Evolutionary conservation across 2,797 vertebrate genomes (phyloP).

Genomic region (Smutsia temminckii): DNA sequence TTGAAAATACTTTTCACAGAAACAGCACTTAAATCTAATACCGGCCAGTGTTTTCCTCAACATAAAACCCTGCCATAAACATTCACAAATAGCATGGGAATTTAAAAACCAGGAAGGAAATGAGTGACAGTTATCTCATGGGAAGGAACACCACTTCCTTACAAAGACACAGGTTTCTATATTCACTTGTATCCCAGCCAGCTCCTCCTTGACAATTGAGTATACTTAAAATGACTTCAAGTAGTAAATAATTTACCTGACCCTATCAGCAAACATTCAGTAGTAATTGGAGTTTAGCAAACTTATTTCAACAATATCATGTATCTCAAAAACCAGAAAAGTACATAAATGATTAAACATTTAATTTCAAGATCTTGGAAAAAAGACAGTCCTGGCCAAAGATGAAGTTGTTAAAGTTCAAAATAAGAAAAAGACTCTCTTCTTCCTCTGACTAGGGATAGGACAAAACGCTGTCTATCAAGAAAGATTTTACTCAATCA

Average conservation of each 20-base stretch:
- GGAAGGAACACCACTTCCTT: constrained; percentile 41
- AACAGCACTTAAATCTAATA: neutral
- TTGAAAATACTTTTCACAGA: neutral
- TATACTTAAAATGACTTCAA: neutral
- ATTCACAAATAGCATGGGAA: constrained; percentile 36
- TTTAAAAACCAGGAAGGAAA: constrained; percentile 65
- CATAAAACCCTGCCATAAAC: neutral
- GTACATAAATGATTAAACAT: neutral
- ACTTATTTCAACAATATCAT: neutral
- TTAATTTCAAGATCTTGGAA: neutral
- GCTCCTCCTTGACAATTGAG: neutral
- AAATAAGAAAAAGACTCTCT: neutral
- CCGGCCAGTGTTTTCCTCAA: neutral
- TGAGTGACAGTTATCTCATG: neutral
- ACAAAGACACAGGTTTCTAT: neutral
- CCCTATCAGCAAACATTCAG: neutral
- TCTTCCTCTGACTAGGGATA: neutral
- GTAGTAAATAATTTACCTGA: neutral
- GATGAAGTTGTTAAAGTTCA: neutral
- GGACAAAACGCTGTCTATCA: neutral
- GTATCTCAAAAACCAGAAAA: neutral
- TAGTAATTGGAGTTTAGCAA: neutral
- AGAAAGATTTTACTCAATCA: neutral
- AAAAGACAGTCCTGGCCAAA: neutral
- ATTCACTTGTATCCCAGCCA: neutral